phyloP scores from a whole-genome alignment of 2,113 vertebrate species.

The Sylvietta virens region DNA sequence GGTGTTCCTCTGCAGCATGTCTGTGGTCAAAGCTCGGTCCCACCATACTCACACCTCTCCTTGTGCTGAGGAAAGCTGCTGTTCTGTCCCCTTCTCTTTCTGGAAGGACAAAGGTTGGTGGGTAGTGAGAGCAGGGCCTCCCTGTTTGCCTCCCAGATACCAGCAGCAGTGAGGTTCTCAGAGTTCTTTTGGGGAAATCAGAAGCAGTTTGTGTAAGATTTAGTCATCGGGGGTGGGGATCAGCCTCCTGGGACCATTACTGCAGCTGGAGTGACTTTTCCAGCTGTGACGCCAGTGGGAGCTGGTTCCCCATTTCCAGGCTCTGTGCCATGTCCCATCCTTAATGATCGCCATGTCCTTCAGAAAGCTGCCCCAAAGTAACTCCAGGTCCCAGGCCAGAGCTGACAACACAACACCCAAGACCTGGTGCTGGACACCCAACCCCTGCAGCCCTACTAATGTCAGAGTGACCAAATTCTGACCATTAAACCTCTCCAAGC shows the following conservation, averaged over 20 bases:
- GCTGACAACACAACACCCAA: background rate
- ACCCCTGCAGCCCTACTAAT: background rate
- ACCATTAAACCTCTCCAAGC: background rate
- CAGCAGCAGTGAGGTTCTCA: background rate
- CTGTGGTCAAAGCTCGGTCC: background rate
- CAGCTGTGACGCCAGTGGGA: background rate
- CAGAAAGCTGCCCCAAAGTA: background rate
- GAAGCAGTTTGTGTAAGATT: background rate
- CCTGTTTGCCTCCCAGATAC: background rate
- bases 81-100: background rate
- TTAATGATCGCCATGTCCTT: background rate
- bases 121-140: accelerated
- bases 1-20: background rate
- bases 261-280: background rate
- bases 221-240: background rate
- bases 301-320: background rate
- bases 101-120: background rate
- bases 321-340: accelerated
- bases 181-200: background rate
- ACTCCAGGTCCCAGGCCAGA: background rate
- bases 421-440: background rate
- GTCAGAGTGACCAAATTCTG: background rate
- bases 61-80: accelerated
- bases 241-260: background rate
- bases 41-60: background rate